phyloP scores from a whole-genome alignment of 64 coral and sea anemone genomes.

The Montipora capricornis region DNA sequence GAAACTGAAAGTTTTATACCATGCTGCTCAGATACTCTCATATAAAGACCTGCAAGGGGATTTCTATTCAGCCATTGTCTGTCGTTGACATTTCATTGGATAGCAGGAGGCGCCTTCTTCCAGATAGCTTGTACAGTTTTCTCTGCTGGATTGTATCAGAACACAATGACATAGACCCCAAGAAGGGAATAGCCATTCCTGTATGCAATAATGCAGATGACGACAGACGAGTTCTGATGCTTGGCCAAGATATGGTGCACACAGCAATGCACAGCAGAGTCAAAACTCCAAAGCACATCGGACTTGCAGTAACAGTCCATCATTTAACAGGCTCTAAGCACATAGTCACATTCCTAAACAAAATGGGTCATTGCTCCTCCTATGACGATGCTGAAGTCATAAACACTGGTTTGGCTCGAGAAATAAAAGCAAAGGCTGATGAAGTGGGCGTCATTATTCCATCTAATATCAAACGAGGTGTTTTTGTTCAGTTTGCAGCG shows the following conservation, averaged over 20 bases:
- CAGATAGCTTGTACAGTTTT: slow-evolving; percentile 30
- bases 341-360: neutral
- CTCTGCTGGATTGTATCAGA: slow-evolving; percentile 23
- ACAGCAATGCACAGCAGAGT: neutral
- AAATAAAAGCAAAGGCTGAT: slow-evolving; percentile 18
- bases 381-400: slow-evolving; percentile 39
- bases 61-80: slow-evolving; percentile 18
- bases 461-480: slow-evolving; percentile 34
- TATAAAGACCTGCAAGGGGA: slow-evolving; percentile 38
- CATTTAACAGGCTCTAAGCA: slow-evolving; percentile 8
- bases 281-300: slow-evolving; percentile 20
- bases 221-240: slow-evolving; percentile 36
- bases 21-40: slow-evolving; percentile 5
- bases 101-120: neutral
- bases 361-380: slow-evolving; percentile 70
- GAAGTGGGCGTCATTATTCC: slow-evolving; percentile 32
- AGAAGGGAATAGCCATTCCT: slow-evolving; percentile 1
- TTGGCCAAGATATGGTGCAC: slow-evolving; percentile 40
- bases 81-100: slow-evolving; percentile 19
- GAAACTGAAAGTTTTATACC: slow-evolving; percentile 1
- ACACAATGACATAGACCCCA: neutral
- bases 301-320: neutral
- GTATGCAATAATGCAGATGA: slow-evolving; percentile 23
- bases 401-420: slow-evolving; percentile 34
- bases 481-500: slow-evolving; percentile 64